These are phyloP conservation scores for Hirudinaria manillensis DNA, from an alignment of 2,888 invertebrate genomes.

Conservation along the genomic window DNA sequence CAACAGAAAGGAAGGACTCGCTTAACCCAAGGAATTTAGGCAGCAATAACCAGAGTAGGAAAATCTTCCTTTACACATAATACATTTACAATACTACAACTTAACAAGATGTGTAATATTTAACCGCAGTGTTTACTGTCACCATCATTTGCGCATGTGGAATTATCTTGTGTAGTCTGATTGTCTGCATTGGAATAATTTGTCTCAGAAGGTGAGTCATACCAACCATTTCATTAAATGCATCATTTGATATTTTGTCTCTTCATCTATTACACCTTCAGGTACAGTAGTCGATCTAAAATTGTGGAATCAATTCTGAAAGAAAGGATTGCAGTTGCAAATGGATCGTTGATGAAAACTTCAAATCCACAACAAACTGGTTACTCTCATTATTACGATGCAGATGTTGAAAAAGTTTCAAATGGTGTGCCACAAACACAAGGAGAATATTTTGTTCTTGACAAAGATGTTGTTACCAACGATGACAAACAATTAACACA, in stretches of 20 bases:
- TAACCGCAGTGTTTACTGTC: conserved; percentile 12
- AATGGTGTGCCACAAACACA: background rate
- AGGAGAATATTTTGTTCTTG: conserved; percentile 10
- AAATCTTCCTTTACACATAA: background rate
- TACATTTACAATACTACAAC: background rate
- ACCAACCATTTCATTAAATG: background rate
- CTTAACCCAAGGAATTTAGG: background rate
- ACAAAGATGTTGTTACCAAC: background rate
- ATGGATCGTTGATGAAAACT: background rate
- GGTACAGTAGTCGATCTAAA: background rate
- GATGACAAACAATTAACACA: background rate
- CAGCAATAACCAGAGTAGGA: conserved; percentile 4
- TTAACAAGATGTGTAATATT: background rate
- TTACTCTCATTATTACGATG: too few relatives aligned
- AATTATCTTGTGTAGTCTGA: conserved; percentile 22
- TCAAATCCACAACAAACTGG: too few relatives aligned
- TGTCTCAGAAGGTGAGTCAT: conserved; percentile 23
- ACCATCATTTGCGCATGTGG: conserved; percentile 17
- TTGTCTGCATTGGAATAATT: conserved; percentile 30
- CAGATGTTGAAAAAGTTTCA: too few relatives aligned
- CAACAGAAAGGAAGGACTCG: background rate
- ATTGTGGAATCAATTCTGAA: background rate
- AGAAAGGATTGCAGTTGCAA: background rate
- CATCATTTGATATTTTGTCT: background rate
- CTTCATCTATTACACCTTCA: background rate